Base-by-base conservation (phyloP, 1,140 invertebrate species). In the Eulimnadia texana region DNA sequence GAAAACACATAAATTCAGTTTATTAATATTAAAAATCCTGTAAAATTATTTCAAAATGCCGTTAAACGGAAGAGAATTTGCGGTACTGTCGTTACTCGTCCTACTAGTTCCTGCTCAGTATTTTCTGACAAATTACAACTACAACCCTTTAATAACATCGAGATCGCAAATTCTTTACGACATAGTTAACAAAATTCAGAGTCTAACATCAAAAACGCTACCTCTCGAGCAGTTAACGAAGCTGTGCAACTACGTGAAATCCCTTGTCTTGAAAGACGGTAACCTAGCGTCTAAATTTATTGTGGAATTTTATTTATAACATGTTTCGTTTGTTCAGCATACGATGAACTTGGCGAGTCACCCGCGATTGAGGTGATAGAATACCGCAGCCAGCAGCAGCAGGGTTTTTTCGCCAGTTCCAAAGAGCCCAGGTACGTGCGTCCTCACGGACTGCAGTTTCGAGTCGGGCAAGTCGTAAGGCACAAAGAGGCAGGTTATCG, bases 401-500 rank as follows among this genome's bases (percentile, higher is more conserved):
- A 62, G n/a, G 65, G 64, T 27, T 58, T 50, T 24, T 69, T 67
- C 58, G 59, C 55, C 16, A 66, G 64, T 50, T 78, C 76, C 6
- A 65, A 68, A 19, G 68, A 70, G 27, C 71, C 71, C 25, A 63
- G 77, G 28, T 64, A 65, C 51, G 64, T 67, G 16, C 68, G 77
- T 33, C 70, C 74, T 9, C 64, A 69, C 2, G 61, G 72, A 52
- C 69, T 80, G 0, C 68, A 71, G 60, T 80, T 70, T 64, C 68
- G 77, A 50, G 69, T 80, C 53, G 79, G 79, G 1, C 77, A 80
- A 67, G 78, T 81, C 11, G 72, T 80, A 22, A 61, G 64, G 42
- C 79, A 80, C 61, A 78, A 74, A 65, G 67, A 66, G 11, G 72
- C 70, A 66, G 73, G 74, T 16, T 79, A 79, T 62, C 66, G 73